Base-by-base conservation (phyloP, 2,888 invertebrate genomes). In the Sinopyrophorus schimmeli region DNA sequence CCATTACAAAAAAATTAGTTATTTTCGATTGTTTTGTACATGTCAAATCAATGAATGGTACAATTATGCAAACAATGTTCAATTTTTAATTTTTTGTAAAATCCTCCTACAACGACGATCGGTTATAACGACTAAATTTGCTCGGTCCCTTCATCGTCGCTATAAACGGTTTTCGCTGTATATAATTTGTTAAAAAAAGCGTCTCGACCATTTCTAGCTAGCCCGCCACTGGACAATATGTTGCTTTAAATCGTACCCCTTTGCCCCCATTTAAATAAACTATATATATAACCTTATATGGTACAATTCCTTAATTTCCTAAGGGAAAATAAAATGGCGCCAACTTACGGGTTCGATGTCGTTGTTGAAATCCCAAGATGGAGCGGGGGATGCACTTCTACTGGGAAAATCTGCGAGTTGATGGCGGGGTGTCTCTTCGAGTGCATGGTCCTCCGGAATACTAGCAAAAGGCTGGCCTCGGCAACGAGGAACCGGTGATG, bases 361-460 rank as follows among this genome's bases (percentile, higher is more conserved):
- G 24, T 70, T 70, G 48, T 68, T 72, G 53, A 74, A 74, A 59
- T 74, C 73, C 74, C 74, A 74, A 10, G 69, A 69, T 2, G 71
- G 70, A 11, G 70, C 72, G 4, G 74, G 74, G 0, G 73, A 72
- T 1, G 66, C 64, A 18, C 68, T 65, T 39, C 73, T 58, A 48
- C 69, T 70, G 15, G 55, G 53, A 16, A 58, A 50, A 6, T 57
- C 47, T 16, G 64, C 58, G 2, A 51, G 47, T 5, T 58, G 47
- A 11, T 56, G 56, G 20, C 53, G 54, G 1, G 57, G 50, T 3
- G 57, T 58, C 26, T 77, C 77, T 60, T 79, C 79, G 23, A 75
- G 59, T 7, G 74, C 71, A 49, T 73, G 72, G 59, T 75, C 74
- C 61, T 75, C 75, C n/a, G 74, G 75, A 42, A 75, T 71, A 60